Percentiles rank a stretch among this genome's conserved stretches.
Conservation (phyloP, 2,113 vertebrate species). For the Azemiops feae region DNA sequence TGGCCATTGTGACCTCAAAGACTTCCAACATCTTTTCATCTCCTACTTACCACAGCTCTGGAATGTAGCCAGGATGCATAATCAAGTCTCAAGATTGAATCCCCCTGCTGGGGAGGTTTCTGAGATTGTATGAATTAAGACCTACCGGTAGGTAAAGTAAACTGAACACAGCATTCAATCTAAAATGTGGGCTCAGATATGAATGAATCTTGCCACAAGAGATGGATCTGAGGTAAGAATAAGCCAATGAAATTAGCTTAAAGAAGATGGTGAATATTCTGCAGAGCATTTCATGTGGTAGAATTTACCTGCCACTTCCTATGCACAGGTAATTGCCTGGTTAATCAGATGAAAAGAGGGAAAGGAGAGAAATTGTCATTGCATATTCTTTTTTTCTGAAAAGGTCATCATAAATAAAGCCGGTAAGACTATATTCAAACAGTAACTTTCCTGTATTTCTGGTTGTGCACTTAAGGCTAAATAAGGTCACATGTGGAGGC, state of each 20-base stretch:
- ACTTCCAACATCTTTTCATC: neutral
- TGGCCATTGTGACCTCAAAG: conserved; percentile 5
- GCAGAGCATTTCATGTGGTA: neutral
- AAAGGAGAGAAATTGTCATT: neutral
- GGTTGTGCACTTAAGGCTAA: neutral
- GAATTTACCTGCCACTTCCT: neutral
- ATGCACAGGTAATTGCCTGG: neutral
- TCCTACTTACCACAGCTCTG: neutral
- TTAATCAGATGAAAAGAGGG: neutral
- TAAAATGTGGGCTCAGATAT: neutral
- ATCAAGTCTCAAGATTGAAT: neutral
- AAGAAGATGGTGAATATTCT: neutral
- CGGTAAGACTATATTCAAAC: neutral
- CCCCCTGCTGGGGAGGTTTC: neutral
- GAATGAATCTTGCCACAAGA: neutral
- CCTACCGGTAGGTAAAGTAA: neutral
- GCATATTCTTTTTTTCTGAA: neutral
- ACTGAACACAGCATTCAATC: neutral
- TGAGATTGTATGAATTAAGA: neutral
- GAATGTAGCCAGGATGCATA: neutral
- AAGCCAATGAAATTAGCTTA: neutral
- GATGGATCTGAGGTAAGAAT: neutral
- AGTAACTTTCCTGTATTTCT: neutral
- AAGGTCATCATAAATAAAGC: neutral
- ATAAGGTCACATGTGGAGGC: neutral